Evolutionary conservation across 2,888 invertebrate genomes (phyloP), one percentile per base, ranked within the genome.

Genomic region (Myopa testacea): DNA sequence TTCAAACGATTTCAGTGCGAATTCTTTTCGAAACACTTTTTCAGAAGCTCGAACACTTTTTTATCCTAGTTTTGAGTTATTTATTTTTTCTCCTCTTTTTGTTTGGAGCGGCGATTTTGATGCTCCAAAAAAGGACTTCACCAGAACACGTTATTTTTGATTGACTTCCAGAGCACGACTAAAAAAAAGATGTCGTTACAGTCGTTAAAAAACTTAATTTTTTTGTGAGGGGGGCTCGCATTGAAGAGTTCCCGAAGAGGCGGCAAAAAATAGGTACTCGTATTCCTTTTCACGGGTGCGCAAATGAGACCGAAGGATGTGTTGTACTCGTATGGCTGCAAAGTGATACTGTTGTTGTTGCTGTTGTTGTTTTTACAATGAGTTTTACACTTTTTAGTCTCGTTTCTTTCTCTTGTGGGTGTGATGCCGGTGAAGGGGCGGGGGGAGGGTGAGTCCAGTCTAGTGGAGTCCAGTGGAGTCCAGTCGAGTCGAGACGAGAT

Each of bases 121-220:
- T 65, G 65, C 37, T 34, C 6, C 38, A 37, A 8, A 65, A 12
- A 26, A 26, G 26, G 26, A 7, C 65, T 37, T 12, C 69, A 19
- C 26, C 58, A 10, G 45, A 69, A 88, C 87, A 88, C 88, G 87
- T 88, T 88, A 85, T 88, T 86, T 88, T 86, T 88, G 88, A 89
- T 88, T 88, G 88, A 88, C 89, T 88, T 87, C 87, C 89, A 89
- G 88, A 88, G 87, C 88, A 87, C 87, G 89, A 88, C 88, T 88
- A 87, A 81, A 68, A 58, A 78, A 76, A 79, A 73, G 67, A 69
- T 73, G 68, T 19, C 45, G 45, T 45, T 45, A 69, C 45, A 34
- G 37, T 60, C 74, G 68, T 82, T 79, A 79, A 77, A 80, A 83
- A 80, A 73, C 74, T 75, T 75, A 62, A 74, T 62, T 73, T 74